A percentile compares a stretch with the other conserved stretches of the same genome.
phyloP scores from a whole-genome alignment of 2,888 invertebrate genomes.

The Melieria crassipennis region DNA sequence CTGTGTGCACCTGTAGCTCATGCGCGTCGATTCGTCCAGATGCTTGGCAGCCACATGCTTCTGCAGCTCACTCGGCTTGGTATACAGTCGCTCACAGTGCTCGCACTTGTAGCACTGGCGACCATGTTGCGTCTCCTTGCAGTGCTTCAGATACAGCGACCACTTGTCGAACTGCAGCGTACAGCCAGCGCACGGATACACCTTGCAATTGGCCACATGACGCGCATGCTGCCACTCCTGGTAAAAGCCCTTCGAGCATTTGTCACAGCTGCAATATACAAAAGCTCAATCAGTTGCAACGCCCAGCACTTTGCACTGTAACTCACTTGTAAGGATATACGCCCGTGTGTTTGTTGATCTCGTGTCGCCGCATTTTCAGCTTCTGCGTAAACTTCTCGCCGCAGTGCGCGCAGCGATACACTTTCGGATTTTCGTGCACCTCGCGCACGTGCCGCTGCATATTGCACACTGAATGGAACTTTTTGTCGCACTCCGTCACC shows the following conservation, averaged over 20 bases:
- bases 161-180: conserved; percentile 55
- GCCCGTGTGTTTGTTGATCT: conserved; percentile 68
- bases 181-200: conserved; percentile 66
- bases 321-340: conserved; percentile 54
- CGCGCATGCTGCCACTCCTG: conserved; percentile 66
- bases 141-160: conserved; percentile 54
- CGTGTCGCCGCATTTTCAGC: conserved; percentile 69
- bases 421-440: conserved; percentile 65
- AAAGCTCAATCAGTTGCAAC: neutral
- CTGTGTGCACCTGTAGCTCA: conserved; percentile 56
- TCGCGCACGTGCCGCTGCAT: conserved; percentile 70
- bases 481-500: conserved; percentile 65
- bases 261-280: conserved; percentile 66
- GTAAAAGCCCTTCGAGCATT: conserved; percentile 68
- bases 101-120: conserved; percentile 68
- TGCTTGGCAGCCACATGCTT: conserved; percentile 64
- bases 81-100: conserved; percentile 67
- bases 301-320: neutral
- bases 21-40: conserved; percentile 38
- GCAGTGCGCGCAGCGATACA: conserved; percentile 69
- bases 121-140: conserved; percentile 55
- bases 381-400: conserved; percentile 69
- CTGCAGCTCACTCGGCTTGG: conserved; percentile 67
- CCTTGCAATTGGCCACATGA: conserved; percentile 63
- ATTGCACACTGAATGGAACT: conserved; percentile 68